Evolutionary conservation across 2,888 invertebrate genomes (phyloP).

Genomic region (Elmis aenea): DNA sequence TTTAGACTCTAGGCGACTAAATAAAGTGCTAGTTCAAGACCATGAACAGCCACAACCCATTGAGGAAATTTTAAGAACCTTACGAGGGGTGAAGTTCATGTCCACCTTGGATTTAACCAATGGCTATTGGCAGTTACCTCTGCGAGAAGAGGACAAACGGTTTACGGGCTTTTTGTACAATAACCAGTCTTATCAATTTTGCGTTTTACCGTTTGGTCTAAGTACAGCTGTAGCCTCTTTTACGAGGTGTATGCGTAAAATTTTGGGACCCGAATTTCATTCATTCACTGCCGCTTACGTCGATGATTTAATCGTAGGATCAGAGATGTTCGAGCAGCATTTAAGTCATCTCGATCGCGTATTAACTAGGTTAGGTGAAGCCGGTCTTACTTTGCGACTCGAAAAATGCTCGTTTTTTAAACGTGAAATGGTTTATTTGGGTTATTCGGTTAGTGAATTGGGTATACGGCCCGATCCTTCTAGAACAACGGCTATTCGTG

Average conservation of each 20-base stretch:
- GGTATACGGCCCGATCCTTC: too few relatives aligned
- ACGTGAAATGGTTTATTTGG: too few relatives aligned
- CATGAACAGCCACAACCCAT: conserved; percentile 13
- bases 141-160: conserved; percentile 9
- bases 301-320: conserved; percentile 1
- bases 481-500: too few relatives aligned
- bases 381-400: too few relatives aligned
- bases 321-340: neutral
- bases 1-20: conserved; percentile 19
- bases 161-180: conserved; percentile 20
- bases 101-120: conserved; percentile 16
- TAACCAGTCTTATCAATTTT: conserved; percentile 13
- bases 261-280: conserved; percentile 1
- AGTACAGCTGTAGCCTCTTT: neutral
- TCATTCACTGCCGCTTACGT: neutral
- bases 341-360: neutral
- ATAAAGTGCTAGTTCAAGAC: conserved; percentile 13
- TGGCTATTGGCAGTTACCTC: conserved; percentile 19
- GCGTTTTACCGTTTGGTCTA: conserved; percentile 16
- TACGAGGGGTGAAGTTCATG: conserved; percentile 8
- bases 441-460: too few relatives aligned
- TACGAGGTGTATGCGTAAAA: neutral
- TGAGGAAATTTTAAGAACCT: conserved; percentile 11
- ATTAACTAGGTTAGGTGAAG: neutral
- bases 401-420: too few relatives aligned